Percentiles rank a stretch among this genome's conserved stretches.
These are phyloP conservation scores for Parnassius apollo DNA, from an alignment of 2,888 invertebrate species.

Conservation along the genomic window DNA sequence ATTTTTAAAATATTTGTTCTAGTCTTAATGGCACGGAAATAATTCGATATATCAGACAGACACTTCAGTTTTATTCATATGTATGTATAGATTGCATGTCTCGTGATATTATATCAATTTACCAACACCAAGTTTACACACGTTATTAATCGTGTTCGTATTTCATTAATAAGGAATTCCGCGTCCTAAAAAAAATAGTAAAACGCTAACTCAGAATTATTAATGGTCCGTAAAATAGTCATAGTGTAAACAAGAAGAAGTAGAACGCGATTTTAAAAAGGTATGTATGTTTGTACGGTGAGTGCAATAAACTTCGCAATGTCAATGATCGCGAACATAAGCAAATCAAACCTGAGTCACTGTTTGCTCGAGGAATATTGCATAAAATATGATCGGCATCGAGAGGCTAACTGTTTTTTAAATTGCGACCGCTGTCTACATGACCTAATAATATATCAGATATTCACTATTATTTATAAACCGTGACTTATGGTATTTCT, in stretches of 20 bases:
- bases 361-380: slow-evolving; percentile 52
- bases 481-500: too few relatives aligned
- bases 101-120: too few relatives aligned
- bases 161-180: slow-evolving; percentile 14
- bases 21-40: too few relatives aligned
- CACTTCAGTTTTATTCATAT: too few relatives aligned
- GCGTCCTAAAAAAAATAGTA: slow-evolving; percentile 12
- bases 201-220: slow-evolving; percentile 9
- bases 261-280: slow-evolving; percentile 39
- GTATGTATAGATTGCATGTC: too few relatives aligned
- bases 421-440: not conserved
- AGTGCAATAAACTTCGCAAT: slow-evolving; percentile 61
- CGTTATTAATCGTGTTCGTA: slow-evolving; percentile 1
- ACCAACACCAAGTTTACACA: not conserved
- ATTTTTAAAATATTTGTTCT: too few relatives aligned
- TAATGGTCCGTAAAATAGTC: slow-evolving; percentile 26
- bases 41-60: too few relatives aligned
- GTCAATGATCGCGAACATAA: slow-evolving; percentile 58
- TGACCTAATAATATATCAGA: too few relatives aligned
- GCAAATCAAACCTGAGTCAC: slow-evolving; percentile 56
- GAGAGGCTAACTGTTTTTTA: slow-evolving; percentile 22
- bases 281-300: slow-evolving; percentile 35
- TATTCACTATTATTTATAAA: too few relatives aligned
- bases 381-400: slow-evolving; percentile 29
- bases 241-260: slow-evolving; percentile 25